These are phyloP conservation scores for Mallateleia sp. DNA, from an alignment of 2,888 invertebrate genomes.

Conservation along the genomic window DNA sequence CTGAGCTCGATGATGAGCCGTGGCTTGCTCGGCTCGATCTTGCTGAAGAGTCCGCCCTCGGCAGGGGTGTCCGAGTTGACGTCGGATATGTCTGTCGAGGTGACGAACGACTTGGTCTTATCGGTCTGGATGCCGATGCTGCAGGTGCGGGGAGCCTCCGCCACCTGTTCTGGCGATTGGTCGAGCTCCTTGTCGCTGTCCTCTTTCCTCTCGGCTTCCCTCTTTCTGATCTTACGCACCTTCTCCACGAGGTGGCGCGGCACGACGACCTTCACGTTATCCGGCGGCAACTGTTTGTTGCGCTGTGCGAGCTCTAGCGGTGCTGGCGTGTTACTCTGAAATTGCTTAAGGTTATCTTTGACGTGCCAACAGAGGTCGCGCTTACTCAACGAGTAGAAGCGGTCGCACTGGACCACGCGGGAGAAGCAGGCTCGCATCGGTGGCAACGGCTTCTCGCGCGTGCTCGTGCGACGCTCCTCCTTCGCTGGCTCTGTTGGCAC, in stretches of 20 bases:
- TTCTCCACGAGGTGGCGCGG: neutral
- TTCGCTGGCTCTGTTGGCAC: neutral
- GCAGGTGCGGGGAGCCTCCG: neutral
- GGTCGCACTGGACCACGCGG: constrained; percentile 15
- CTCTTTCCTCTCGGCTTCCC: neutral
- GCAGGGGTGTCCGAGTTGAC: too few species aligned
- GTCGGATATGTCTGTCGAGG: neutral
- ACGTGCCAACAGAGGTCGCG: constrained; percentile 27
- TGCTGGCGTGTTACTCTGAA: constrained; percentile 28
- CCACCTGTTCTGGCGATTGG: neutral
- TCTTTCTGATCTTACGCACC: neutral
- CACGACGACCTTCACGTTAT: neutral
- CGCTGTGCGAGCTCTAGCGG: constrained; percentile 2
- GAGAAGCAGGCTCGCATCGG: neutral
- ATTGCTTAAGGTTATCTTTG: constrained; percentile 34
- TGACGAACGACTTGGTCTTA: neutral
- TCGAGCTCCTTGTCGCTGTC: neutral
- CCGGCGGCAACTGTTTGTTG: neutral
- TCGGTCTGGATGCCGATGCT: neutral
- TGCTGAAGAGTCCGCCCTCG: too few species aligned
- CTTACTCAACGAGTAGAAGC: constrained; percentile 28
- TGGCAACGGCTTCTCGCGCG: neutral
- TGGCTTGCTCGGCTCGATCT: constrained; percentile 1
- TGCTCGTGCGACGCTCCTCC: neutral
- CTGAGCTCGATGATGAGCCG: constrained; percentile 43